Percentiles rank a stretch among this genome's conserved stretches.
These are phyloP conservation scores for Ptychobarbus kaznakovi DNA, from an alignment of 2,797 vertebrate genomes.

Conservation along the genomic window DNA sequence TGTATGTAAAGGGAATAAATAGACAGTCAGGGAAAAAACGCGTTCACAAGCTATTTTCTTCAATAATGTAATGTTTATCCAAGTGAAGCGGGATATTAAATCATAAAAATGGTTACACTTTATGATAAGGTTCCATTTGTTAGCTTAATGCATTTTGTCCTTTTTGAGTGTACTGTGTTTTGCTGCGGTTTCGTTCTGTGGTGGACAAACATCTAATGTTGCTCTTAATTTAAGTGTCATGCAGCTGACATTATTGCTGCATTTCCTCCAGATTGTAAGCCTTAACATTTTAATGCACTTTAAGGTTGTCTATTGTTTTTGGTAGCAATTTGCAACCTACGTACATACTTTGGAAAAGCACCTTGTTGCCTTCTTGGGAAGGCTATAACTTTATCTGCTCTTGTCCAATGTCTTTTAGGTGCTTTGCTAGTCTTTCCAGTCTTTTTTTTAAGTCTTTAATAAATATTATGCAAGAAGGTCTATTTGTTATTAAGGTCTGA, in stretches of 20 bases:
- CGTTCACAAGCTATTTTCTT: background rate
- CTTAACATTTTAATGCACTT: conserved; percentile 27
- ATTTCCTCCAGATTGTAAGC: conserved; percentile 10
- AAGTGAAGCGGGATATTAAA: background rate
- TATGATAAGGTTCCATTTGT: background rate
- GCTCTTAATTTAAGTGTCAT: background rate
- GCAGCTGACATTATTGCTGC: background rate
- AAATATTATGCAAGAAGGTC: conserved; percentile 1
- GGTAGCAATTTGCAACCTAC: background rate
- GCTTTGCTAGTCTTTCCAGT: background rate
- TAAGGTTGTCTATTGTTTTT: background rate
- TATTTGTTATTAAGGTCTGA: background rate
- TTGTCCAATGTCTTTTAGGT: background rate
- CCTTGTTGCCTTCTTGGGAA: conserved; percentile 51
- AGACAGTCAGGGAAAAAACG: background rate
- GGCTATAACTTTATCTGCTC: conserved; percentile 4
- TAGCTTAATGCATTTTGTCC: no score
- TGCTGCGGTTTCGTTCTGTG: background rate
- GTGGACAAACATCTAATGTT: background rate
- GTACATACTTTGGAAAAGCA: background rate
- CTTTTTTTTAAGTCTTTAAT: background rate
- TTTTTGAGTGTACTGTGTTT: background rate
- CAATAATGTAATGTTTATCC: background rate
- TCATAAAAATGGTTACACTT: background rate
- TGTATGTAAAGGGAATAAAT: background rate